Base-by-base conservation (phyloP, 2,113 vertebrate species). In the Lampris incognitus region DNA sequence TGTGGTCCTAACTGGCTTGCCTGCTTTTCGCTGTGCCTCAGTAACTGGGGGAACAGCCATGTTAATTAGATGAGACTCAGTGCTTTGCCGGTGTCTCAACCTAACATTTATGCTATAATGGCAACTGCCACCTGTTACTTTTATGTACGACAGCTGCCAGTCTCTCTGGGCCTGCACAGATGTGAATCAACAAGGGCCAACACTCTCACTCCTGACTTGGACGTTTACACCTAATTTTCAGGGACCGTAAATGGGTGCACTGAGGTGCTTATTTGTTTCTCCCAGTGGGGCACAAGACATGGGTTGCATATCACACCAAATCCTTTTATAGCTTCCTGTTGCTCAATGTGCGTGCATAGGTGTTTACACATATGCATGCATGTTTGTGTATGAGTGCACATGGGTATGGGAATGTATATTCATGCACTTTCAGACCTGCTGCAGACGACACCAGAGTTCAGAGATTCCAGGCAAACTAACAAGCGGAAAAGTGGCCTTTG, bases 71-170 rank as follows among this genome's bases (percentile, higher is more conserved):
- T 61, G 51, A 69, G 74, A 82, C 56, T 69, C 58, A 48, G 39
- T 65, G 57, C 65, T 79, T 61, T 74, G 46, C 44, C 37, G 58
- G 62, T 54, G 70, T 38, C 39, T 51, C 58, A 64, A 42, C 52
- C 61, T 60, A 75, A 74, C 50, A 24, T 67, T 66, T 61, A 62
- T 69, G 67, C 65, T 59, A 72, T 42, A 72, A 59, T 59, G 40
- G 73, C 75, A 83, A 83, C 85, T 90, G 87, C 80, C 74, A 77
- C 83, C 85, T 86, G 81, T 82, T 78, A 76, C 61, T 37, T 42
- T 59, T 11, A 63, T 49, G 38, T 7, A 37, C 69, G 69, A 69
- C 85, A 76, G 81, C 79, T 81, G 67, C 68, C 71, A 39, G 61
- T 69, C 62, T 84, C 60, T n/a, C 10, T 1, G 3, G 49, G 66